Base-by-base conservation (phyloP, 2,888 invertebrate species). In the Limnephilus lunatus region DNA sequence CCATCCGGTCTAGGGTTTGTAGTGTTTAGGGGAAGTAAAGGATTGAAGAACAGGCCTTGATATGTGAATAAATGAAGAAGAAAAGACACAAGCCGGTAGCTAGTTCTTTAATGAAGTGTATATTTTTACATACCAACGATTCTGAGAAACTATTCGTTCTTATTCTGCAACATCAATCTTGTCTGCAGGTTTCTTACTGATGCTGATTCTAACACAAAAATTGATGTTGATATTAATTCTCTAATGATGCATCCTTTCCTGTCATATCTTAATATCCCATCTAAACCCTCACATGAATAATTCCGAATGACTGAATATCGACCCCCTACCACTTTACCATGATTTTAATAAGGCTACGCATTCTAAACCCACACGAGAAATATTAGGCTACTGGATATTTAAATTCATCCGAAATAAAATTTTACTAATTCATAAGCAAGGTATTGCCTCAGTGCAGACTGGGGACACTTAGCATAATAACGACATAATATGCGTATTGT, bases 401-500 rank as follows among this genome's bases (percentile, higher is more conserved):
- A 68, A 68, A 68, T 68, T 68, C 25, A 68, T 68, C 53, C 32
- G 12, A 83, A 35, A 83, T 19, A 35, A 3, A 30, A 35, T 83
- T 83, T 83, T 15, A 68, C 82, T 30, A 86, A 86, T 86, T 44
- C 85, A 86, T 86, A 48, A 86, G 48, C 85, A 11, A n/a, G 30
- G 30, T 11, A 39, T 86, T 86, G 85, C 35, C 39, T 86, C 48
- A 48, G 14, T 35, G 85, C 85, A 48, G 14, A 48, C 12, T 48
- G 44, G 19, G 44, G n/a, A 48, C 30, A 25, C 80, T 80, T 88
- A 19, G 88, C 68, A 88, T 88, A 88, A 88, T 88, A 80, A 80
- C 19, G 68, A 88, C 85, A 53, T 31, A 86, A 91, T 81, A 81
- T 35, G 44, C 11, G 80, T 85, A 90, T 90, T 90, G 90, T 90